Evolutionary conservation across 1,140 invertebrate genomes (phyloP).

Genomic region (Orchestia grillus): DNA sequence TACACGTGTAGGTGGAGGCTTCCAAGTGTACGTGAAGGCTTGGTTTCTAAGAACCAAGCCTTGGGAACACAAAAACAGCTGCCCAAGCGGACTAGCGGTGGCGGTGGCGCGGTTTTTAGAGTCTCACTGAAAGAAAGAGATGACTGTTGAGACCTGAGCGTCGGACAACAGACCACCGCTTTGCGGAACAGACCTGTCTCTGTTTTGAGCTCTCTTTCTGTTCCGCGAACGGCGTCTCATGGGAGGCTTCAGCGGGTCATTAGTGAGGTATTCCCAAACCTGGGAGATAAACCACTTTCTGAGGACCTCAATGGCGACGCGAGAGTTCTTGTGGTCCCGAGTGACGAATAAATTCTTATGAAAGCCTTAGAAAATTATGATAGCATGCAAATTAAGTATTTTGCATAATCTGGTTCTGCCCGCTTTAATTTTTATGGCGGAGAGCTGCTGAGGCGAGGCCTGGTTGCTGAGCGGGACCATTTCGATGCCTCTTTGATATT

Average conservation of each 20-base stretch:
- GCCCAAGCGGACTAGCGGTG: background rate
- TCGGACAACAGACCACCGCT: background rate
- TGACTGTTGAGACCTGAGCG: background rate
- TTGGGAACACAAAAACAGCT: too few relatives aligned
- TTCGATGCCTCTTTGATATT: background rate
- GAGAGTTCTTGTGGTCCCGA: constrained; percentile 6
- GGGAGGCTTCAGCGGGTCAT: background rate
- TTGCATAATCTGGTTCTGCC: constrained; percentile 50
- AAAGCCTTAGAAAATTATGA: constrained; percentile 46
- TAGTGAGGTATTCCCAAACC: constrained; percentile 34
- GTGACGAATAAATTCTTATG: constrained; percentile 52
- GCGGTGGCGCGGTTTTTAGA: background rate
- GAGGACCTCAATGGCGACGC: constrained; percentile 26
- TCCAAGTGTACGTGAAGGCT: too few relatives aligned
- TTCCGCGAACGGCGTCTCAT: background rate
- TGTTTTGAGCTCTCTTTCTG: background rate
- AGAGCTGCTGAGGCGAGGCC: background rate
- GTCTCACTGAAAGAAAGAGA: background rate
- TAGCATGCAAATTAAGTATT: constrained; percentile 48
- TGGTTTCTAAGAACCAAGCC: too few relatives aligned
- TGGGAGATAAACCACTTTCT: constrained; percentile 32
- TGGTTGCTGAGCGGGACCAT: background rate
- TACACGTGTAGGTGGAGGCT: too few relatives aligned
- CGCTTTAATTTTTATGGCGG: constrained; percentile 43
- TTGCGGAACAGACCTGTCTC: background rate